Base-by-base conservation (phyloP, 2,113 vertebrate genomes). In the Raphicerus campestris region DNA sequence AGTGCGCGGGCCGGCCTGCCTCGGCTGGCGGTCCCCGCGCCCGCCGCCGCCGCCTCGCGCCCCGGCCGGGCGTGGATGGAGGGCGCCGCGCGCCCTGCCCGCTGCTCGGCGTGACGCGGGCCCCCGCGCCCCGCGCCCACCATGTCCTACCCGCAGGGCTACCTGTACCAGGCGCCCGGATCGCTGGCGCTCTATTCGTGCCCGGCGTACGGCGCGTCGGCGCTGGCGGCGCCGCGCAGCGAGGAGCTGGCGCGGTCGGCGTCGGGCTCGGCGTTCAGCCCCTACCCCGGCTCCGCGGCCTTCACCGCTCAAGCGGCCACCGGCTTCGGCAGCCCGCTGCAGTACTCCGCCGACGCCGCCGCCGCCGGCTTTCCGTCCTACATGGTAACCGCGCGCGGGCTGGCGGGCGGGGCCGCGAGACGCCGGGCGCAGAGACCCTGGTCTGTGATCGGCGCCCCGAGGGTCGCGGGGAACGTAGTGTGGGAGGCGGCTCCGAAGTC, bases 61-160 rank as follows among this genome's bases (percentile, higher is more conserved):
- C 98, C 97, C 63, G 83, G 97, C 90, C 93, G 97, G 96, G 89
- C 92, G 97, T 97, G 97, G 95, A 97, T 97, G 97, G 97, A 87
- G 97, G 95, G 95, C 75, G 66, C 96, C 96, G 97, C 95, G 94
- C 96, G 63, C 92, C 91, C 82, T 92, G 94, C 93, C 97, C 89
- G 94, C 95, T 94, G 95, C 96, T 97, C 91, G 89, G 94, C 95
- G 93, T 97, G 96, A 97, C 97, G 97, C 96, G 97, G 97, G 97
- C 90, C 96, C 97, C 97, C 95, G 94, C 81, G 98, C 97, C 97
- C 97, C 98, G 98, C 98, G 98, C 98, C 98, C 99, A 99, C 99
- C 98, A 99, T 99, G 99, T 99, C 99, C 98, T 99, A 99, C 99
- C 99, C 99, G 99, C 99, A 99, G 99, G 99, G 99, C 99, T 99